phyloP scores from a whole-genome alignment of 2,113 vertebrate species.

The Callionymus lyra region DNA sequence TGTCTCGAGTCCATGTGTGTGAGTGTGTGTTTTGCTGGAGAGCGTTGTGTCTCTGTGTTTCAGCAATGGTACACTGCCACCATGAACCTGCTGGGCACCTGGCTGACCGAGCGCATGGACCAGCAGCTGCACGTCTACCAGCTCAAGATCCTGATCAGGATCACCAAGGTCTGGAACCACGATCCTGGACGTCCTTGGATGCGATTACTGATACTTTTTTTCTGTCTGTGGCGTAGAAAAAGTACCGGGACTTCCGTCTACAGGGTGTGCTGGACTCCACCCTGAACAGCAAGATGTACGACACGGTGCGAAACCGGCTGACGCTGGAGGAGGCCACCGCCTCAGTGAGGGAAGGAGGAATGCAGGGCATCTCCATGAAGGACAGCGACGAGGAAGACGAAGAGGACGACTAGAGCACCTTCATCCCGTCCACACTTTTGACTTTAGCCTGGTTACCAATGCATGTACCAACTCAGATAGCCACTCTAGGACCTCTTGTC shows the following conservation, averaged over 20 bases:
- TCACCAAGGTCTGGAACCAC: slow-evolving; percentile 79
- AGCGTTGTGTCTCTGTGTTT: slow-evolving; percentile 84
- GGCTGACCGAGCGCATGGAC: slow-evolving; percentile 98
- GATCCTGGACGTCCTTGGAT: neutral
- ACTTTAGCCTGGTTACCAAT: slow-evolving; percentile 83
- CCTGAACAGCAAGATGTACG: slow-evolving; percentile 97
- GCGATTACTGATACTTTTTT: neutral
- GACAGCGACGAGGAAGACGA: slow-evolving; percentile 98
- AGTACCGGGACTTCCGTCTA: slow-evolving; percentile 96
- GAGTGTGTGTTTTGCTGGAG: slow-evolving; percentile 78
- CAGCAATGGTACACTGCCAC: slow-evolving; percentile 99
- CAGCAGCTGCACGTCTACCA: slow-evolving; percentile 98
- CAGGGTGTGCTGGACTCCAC: slow-evolving; percentile 98
- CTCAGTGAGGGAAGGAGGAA: slow-evolving; percentile 89
- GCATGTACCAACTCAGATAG: slow-evolving; percentile 99
- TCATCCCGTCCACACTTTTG: slow-evolving; percentile 52
- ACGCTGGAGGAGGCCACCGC: slow-evolving; percentile 92
- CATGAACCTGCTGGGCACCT: slow-evolving; percentile 95
- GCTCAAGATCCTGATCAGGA: slow-evolving; percentile 98
- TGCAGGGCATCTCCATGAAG: slow-evolving; percentile 97
- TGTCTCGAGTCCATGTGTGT: slow-evolving; percentile 47
- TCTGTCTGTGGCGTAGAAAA: slow-evolving; percentile 73
- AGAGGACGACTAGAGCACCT: slow-evolving; percentile 61
- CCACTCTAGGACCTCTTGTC: slow-evolving; percentile 94
- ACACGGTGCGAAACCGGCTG: slow-evolving; percentile 93